Percentiles rank a stretch among this genome's conserved stretches.
Evolutionary conservation across 2,888 invertebrate species (phyloP).

Genomic region (Meandrusa payeni): DNA sequence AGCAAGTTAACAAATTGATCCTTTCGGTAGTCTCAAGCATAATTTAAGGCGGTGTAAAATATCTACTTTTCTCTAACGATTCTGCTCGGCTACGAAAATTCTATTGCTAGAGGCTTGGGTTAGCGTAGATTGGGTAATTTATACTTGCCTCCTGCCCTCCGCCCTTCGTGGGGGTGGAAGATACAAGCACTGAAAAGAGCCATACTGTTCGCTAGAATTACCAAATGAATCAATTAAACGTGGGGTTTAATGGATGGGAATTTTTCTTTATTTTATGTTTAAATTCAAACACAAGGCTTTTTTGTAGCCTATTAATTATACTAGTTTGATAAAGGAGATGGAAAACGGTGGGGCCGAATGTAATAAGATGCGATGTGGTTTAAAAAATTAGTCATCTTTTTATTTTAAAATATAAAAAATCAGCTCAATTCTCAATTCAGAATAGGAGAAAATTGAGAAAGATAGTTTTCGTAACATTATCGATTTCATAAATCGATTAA

Average conservation of each 20-base stretch:
- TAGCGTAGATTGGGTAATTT: conserved; percentile 78
- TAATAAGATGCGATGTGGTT: too few relatives aligned
- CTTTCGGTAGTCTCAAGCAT: conserved; percentile 50
- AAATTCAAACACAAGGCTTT: conserved; percentile 18
- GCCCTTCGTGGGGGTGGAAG: conserved; percentile 44
- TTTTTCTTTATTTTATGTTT: conserved; percentile 41
- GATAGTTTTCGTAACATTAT: too few relatives aligned
- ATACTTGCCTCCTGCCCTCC: conserved; percentile 68
- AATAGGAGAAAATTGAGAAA: too few relatives aligned
- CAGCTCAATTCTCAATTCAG: too few relatives aligned
- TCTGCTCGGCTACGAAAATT: conserved; percentile 66
- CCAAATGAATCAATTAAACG: conserved; percentile 70
- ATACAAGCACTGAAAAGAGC: conserved; percentile 59
- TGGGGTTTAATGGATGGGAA: conserved; percentile 44
- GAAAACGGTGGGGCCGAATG: too few relatives aligned
- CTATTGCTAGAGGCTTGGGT: conserved; percentile 72
- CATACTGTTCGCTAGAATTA: conserved; percentile 70
- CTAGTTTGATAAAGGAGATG: neutral
- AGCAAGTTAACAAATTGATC: conserved; percentile 45
- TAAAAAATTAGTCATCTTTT: too few relatives aligned
- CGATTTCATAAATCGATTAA: too few relatives aligned
- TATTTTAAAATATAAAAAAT: too few relatives aligned
- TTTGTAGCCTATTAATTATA: neutral
- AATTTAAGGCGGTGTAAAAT: conserved; percentile 60
- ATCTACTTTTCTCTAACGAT: conserved; percentile 60